Evolutionary conservation across 2,888 invertebrate genomes (phyloP).

Genomic region (Caenorhabditis macrosperma): DNA sequence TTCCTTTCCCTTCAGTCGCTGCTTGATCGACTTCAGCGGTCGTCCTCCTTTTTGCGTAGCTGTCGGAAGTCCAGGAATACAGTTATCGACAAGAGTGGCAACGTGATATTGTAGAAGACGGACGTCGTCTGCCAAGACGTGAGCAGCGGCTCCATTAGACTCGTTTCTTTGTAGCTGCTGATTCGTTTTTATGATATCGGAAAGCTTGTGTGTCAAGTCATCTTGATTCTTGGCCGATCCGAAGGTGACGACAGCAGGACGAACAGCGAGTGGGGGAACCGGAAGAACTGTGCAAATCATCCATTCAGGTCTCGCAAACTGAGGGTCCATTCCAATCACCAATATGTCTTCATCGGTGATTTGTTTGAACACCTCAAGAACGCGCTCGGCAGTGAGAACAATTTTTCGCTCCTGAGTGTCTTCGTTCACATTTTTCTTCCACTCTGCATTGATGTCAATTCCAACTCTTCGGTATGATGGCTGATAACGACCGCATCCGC

Average conservation of each 20-base stretch:
- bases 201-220: conserved; percentile 97
- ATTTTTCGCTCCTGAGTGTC: conserved; percentile 95
- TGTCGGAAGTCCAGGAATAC: conserved; percentile 95
- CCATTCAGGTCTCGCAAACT: conserved; percentile 94
- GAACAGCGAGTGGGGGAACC: conserved; percentile 94
- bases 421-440: conserved; percentile 96
- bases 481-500: conserved; percentile 98
- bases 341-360: conserved; percentile 97
- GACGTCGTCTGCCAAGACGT: conserved; percentile 95
- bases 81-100: conserved; percentile 97
- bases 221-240: conserved; percentile 98
- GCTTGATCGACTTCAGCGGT: conserved; percentile 96
- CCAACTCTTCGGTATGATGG: conserved; percentile 92
- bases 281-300: conserved; percentile 98
- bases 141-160: conserved; percentile 95
- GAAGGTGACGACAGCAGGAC: conserved; percentile 98
- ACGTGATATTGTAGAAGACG: conserved; percentile 99
- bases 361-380: conserved; percentile 94
- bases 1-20: conserved; percentile 96
- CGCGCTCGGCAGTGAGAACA: conserved; percentile 92
- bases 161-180: conserved; percentile 95
- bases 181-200: conserved; percentile 98
- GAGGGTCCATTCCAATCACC: conserved; percentile 91
- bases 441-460: conserved; percentile 94
- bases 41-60: conserved; percentile 99